A percentile compares a stretch with the other conserved stretches of the same genome.
Evolutionary conservation across 2,888 invertebrate genomes (phyloP).

Genomic region (Napeogenes inachia): DNA sequence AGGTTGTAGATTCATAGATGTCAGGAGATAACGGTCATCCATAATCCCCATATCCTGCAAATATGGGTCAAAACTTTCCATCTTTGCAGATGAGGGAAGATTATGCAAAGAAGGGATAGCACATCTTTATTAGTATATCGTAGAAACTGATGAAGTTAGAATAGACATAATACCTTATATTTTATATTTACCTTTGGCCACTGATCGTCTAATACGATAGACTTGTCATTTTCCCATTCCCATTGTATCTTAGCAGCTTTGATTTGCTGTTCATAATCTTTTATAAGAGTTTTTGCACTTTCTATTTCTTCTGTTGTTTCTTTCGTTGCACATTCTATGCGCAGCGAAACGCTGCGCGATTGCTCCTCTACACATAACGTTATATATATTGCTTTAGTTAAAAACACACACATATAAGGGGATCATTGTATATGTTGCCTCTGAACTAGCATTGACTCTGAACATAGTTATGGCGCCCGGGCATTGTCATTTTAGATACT

Average conservation of each 20-base stretch:
- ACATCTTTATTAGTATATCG: too few species aligned
- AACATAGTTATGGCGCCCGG: too few species aligned
- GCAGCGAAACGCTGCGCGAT: constrained; percentile 23
- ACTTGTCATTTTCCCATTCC: constrained; percentile 50
- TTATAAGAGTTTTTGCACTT: constrained; percentile 36
- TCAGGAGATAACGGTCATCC: too few species aligned
- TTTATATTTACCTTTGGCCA: constrained; percentile 41
- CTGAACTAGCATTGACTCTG: too few species aligned
- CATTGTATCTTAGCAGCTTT: constrained; percentile 40
- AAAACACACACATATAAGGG: not conserved
- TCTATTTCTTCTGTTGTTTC: constrained; percentile 44
- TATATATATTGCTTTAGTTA: too few species aligned
- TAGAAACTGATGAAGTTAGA: too few species aligned
- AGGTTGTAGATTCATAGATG: too few species aligned
- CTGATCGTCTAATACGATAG: constrained; percentile 44
- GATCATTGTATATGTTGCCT: too few species aligned
- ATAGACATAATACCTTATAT: not conserved
- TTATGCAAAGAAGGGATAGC: too few species aligned
- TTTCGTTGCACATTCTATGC: constrained; percentile 50
- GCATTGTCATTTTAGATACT: too few species aligned
- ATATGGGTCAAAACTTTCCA: not conserved
- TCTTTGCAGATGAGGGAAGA: too few species aligned
- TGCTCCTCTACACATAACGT: constrained; percentile 43
- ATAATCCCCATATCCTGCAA: not conserved
- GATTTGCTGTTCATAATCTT: constrained; percentile 39